A percentile compares a stretch with the other conserved stretches of the same genome.
These are phyloP conservation scores for Electrophaes corylata DNA, from an alignment of 2,888 invertebrate genomes.

Conservation along the genomic window DNA sequence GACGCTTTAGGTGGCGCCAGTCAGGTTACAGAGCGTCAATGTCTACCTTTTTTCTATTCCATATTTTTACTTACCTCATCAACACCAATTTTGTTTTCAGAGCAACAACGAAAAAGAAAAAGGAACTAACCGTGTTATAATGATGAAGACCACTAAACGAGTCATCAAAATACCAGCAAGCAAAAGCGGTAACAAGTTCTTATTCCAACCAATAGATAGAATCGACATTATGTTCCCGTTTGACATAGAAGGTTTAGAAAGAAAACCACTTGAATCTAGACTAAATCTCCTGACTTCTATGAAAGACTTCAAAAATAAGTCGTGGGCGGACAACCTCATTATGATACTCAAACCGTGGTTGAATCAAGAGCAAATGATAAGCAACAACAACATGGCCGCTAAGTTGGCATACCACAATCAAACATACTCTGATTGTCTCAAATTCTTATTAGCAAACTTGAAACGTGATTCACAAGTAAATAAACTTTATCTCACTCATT, in stretches of 20 bases:
- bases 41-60: too few relatives aligned
- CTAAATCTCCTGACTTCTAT: slow-evolving; percentile 62
- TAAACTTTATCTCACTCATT: slow-evolving; percentile 60
- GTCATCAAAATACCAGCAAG: slow-evolving; percentile 87
- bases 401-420: slow-evolving; percentile 70
- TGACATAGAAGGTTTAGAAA: slow-evolving; percentile 59
- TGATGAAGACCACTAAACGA: slow-evolving; percentile 89
- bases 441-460: slow-evolving; percentile 60
- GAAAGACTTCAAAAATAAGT: slow-evolving; percentile 66
- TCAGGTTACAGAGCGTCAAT: too few relatives aligned
- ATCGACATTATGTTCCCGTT: slow-evolving; percentile 74
- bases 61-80: too few relatives aligned
- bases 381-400: slow-evolving; percentile 71
- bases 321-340: slow-evolving; percentile 73
- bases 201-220: slow-evolving; percentile 70
- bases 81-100: slow-evolving; percentile 69
- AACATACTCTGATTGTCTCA: slow-evolving; percentile 65
- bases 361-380: slow-evolving; percentile 54
- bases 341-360: slow-evolving; percentile 69
- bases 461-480: slow-evolving; percentile 51
- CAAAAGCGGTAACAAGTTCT: slow-evolving; percentile 65
- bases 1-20: too few relatives aligned
- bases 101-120: slow-evolving; percentile 83
- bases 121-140: slow-evolving; percentile 84
- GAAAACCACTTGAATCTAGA: slow-evolving; percentile 60